Base-by-base conservation (phyloP, 2,113 vertebrate species). In the Oryzias melastigma region DNA sequence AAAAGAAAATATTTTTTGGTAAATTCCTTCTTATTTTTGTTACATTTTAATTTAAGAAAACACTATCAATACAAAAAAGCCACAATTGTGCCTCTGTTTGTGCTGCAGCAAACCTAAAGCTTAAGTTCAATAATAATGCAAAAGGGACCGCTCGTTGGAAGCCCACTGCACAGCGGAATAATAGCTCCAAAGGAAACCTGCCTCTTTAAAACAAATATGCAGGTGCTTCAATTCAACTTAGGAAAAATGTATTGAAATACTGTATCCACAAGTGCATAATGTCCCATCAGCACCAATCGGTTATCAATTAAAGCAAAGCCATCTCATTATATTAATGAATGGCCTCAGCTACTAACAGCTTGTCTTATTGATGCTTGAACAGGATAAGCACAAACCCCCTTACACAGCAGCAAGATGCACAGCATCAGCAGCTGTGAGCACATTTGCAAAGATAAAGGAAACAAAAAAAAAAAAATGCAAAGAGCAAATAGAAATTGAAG, bases 11-110 rank as follows among this genome's bases (percentile, higher is more conserved):
- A 8, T 35, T 35, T 35, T 35, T 35, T 12, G 35, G 35, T 35
- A 10, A 35, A 35, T 35, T 10, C 35, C 10, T 10, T 35, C 7
- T 35, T 35, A 10, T 35, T 35, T 35, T 35, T 35, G 8, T 35
- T 35, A 35, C 35, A 35, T 10, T 35, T 35, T 35, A 8, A 13
- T 35, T 12, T 35, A 10, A 8, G 35, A 35, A 8, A 35, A 35
- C 35, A 35, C 35, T 3, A 13, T 35, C 10, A 3, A 12, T 95
- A 94, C 86, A 91, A 65, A 91, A 96, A 96, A 98, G 95, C 94
- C 93, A 94, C 94, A 91, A 95, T 98, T 96, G 97, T 97, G 94
- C 96, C 97, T 95, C 90, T 96, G 95, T 94, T 95, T 94, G 93
- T 94, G 92, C 93, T 92, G 95, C 94, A 94, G 93, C 94, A 96